Percentiles rank a stretch among this genome's conserved stretches.
These are phyloP conservation scores for Drosophila mimetica DNA, from an alignment of 2,888 invertebrate genomes.

Conservation along the genomic window DNA sequence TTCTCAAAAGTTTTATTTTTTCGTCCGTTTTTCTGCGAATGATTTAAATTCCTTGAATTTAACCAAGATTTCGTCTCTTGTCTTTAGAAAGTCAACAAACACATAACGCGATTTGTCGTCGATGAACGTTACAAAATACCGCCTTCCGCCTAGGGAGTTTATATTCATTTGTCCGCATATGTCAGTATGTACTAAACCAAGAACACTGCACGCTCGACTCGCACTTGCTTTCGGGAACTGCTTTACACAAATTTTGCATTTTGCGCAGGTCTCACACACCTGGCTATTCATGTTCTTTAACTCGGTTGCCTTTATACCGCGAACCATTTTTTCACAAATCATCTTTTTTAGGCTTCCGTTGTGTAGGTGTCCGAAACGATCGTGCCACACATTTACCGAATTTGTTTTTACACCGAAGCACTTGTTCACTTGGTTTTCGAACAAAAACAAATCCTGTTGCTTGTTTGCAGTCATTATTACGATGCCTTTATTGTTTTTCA, in stretches of 20 bases:
- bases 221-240: constrained; percentile 6
- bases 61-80: constrained; percentile 6
- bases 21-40: too few relatives aligned
- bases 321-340: neutral
- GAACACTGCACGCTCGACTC: constrained; percentile 1
- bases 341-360: neutral
- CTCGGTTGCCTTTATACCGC: neutral
- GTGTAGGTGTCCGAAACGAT: too few relatives aligned
- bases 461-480: too few relatives aligned
- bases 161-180: too few relatives aligned
- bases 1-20: too few relatives aligned
- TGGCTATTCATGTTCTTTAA: neutral
- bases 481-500: too few relatives aligned
- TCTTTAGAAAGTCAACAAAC: constrained; percentile 10
- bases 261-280: constrained; percentile 6
- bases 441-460: too few relatives aligned
- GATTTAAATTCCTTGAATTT: neutral
- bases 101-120: constrained; percentile 8
- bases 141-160: neutral
- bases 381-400: too few relatives aligned
- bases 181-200: too few relatives aligned
- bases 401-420: too few relatives aligned
- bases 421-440: too few relatives aligned
- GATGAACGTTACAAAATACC: constrained; percentile 5
- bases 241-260: constrained; percentile 5